Conservation (phyloP, 1,140 invertebrate species). For the Hyles vespertilio region DNA sequence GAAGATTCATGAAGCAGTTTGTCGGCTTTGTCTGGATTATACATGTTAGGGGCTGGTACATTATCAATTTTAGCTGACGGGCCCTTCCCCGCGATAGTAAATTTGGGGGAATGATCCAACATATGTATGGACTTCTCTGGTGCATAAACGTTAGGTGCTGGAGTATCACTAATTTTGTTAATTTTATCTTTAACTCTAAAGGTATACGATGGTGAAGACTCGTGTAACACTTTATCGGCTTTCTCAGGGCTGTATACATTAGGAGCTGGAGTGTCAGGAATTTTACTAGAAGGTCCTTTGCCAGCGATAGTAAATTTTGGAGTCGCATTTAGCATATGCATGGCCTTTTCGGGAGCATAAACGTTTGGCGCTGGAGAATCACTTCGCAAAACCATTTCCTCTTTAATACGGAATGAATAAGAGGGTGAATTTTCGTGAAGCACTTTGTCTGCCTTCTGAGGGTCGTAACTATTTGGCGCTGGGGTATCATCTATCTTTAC, state of each 20-base stretch:
- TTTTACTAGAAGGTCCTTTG: slow-evolving; percentile 74
- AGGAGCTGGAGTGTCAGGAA: slow-evolving; percentile 82
- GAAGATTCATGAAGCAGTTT: slow-evolving; percentile 78
- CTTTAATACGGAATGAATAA: slow-evolving; percentile 74
- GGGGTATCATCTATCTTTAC: slow-evolving; percentile 78
- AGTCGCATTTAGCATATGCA: slow-evolving; percentile 76
- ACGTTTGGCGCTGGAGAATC: slow-evolving; percentile 81
- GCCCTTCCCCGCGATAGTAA: slow-evolving; percentile 79
- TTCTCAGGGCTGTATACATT: slow-evolving; percentile 85
- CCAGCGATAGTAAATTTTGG: slow-evolving; percentile 77
- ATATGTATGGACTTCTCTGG: slow-evolving; percentile 83
- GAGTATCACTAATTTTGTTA: slow-evolving; percentile 57
- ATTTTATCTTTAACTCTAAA: slow-evolving; percentile 81
- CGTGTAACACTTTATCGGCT: slow-evolving; percentile 78
- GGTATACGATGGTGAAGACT: slow-evolving; percentile 81
- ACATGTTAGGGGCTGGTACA: slow-evolving; percentile 79
- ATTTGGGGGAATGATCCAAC: slow-evolving; percentile 81
- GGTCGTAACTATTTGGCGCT: slow-evolving; percentile 83
- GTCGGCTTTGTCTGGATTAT: slow-evolving; percentile 81
- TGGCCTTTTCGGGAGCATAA: slow-evolving; percentile 81
- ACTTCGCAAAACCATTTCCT: slow-evolving; percentile 67
- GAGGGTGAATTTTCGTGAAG: slow-evolving; percentile 74
- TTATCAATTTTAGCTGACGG: slow-evolving; percentile 70
- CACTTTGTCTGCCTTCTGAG: slow-evolving; percentile 78
- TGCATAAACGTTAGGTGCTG: slow-evolving; percentile 80